Evolutionary conservation across 2,797 vertebrate genomes (phyloP).

Genomic region (Nyctibius grandis): DNA sequence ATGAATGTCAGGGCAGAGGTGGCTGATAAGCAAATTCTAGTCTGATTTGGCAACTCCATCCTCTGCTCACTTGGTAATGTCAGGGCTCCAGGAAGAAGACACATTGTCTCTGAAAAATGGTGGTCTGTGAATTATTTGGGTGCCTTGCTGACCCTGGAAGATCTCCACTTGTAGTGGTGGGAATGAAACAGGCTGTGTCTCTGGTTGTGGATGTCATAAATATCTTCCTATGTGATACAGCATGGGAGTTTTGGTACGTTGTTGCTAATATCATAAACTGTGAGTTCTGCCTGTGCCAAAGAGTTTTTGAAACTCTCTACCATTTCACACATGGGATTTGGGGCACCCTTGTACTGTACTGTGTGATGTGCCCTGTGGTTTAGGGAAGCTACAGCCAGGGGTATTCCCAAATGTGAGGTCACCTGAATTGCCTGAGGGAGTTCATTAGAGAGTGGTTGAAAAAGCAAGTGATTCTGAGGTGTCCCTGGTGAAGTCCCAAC

Average conservation of each 20-base stretch:
- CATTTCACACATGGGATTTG: not conserved
- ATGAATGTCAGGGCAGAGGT: not conserved
- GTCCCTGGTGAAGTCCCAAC: not conserved
- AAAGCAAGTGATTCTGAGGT: not conserved
- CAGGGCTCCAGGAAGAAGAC: not conserved
- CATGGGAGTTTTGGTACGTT: not conserved
- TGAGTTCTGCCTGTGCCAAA: not conserved
- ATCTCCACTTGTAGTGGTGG: not conserved
- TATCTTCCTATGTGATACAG: not conserved
- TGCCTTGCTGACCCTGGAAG: not conserved
- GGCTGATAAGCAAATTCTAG: not conserved
- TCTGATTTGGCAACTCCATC: not conserved
- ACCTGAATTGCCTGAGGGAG: not conserved
- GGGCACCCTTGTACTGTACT: not conserved
- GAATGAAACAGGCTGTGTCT: not conserved
- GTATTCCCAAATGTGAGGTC: not conserved
- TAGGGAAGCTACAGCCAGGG: not conserved
- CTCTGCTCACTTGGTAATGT: not conserved
- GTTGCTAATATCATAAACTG: not conserved
- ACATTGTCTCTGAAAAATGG: not conserved
- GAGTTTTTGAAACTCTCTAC: not conserved
- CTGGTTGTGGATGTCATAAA: not conserved
- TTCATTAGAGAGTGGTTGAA: not conserved
- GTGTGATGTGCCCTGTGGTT: not conserved
- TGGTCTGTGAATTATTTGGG: not conserved